Evolutionary conservation across 2,888 invertebrate species (phyloP).

Genomic region (Cheilosia variabilis): DNA sequence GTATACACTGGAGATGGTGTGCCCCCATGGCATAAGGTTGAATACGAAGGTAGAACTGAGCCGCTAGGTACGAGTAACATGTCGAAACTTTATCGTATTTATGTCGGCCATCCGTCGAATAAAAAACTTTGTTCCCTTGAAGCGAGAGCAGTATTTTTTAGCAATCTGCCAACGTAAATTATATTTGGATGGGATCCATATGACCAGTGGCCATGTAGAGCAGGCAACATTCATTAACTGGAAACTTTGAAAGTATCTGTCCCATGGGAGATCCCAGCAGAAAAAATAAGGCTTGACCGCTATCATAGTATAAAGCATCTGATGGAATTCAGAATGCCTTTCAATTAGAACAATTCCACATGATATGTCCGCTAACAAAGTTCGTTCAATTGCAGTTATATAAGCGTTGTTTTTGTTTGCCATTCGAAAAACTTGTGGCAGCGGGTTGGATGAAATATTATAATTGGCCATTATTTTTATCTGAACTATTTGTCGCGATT

Average conservation of each 20-base stretch:
- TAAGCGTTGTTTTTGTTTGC: too few species aligned
- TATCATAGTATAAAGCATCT: slow-evolving; percentile 2
- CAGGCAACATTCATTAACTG: slow-evolving; percentile 33
- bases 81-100: slow-evolving; percentile 51
- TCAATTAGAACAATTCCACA: too few species aligned
- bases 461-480: too few species aligned
- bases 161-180: slow-evolving; percentile 33
- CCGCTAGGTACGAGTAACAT: slow-evolving; percentile 5
- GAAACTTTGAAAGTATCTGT: slow-evolving; percentile 38
- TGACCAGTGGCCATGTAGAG: slow-evolving; percentile 30
- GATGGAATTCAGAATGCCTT: slow-evolving; percentile 29
- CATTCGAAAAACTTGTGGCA: too few species aligned
- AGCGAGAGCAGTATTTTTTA: slow-evolving; percentile 8
- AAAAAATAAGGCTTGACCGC: not conserved
- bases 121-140: slow-evolving; percentile 21
- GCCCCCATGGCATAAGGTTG: not conserved
- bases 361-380: not conserved
- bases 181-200: slow-evolving; percentile 44
- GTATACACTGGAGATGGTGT: not conserved
- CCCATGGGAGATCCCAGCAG: slow-evolving; percentile 13
- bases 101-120: not conserved
- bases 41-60: slow-evolving; percentile 5
- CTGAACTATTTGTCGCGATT: too few species aligned
- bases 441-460: too few species aligned
- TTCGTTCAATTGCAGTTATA: not conserved